Conservation (phyloP, 2,113 vertebrate species). For the Mus pahari region DNA sequence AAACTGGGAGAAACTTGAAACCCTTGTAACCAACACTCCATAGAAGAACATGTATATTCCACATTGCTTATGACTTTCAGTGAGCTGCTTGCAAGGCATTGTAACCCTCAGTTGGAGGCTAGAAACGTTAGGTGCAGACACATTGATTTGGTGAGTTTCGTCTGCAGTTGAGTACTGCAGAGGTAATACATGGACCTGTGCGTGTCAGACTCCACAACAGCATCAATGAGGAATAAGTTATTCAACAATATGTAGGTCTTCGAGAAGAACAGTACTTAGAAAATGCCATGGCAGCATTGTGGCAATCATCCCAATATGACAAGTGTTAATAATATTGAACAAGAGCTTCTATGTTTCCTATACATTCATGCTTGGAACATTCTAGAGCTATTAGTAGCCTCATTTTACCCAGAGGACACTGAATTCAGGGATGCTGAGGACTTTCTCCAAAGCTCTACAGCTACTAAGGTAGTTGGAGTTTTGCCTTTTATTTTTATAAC, state of each 20-base stretch:
- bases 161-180: not conserved
- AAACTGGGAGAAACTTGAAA: not conserved
- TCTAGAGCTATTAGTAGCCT: not conserved
- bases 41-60: not conserved
- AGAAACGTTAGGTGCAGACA: not conserved
- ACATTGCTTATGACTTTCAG: not conserved
- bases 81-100: not conserved
- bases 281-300: not conserved
- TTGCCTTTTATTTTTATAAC: not conserved
- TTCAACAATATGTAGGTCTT: not conserved
- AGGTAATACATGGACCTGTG: not conserved
- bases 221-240: not conserved
- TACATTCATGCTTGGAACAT: not conserved
- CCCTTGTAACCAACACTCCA: not conserved
- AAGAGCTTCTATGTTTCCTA: not conserved
- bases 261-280: not conserved
- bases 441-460: not conserved
- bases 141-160: not conserved
- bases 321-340: not conserved
- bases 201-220: constrained; percentile 1
- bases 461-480: not conserved
- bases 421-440: not conserved
- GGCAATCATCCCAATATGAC: not conserved
- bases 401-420: not conserved
- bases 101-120: not conserved